phyloP scores from a whole-genome alignment of 2,797 vertebrate species.

The Notolepis coatsorum region DNA sequence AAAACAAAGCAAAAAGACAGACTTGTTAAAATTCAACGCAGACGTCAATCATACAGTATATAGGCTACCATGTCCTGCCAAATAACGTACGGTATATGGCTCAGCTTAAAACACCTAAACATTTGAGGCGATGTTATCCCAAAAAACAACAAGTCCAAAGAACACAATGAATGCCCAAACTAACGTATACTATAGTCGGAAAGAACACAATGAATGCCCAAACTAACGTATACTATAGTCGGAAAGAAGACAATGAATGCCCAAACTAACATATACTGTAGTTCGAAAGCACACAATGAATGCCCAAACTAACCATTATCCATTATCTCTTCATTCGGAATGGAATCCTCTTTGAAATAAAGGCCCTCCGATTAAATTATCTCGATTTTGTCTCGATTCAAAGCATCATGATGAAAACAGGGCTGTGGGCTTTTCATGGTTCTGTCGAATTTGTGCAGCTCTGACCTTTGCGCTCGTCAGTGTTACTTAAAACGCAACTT shows the following conservation, averaged over 20 bases:
- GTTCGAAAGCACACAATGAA: slow-evolving; percentile 53
- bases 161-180: slow-evolving; percentile 65
- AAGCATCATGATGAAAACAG: slow-evolving; percentile 48
- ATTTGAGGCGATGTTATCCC: slow-evolving; percentile 53
- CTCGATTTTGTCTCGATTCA: slow-evolving; percentile 12
- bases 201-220: slow-evolving; percentile 63
- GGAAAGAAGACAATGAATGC: slow-evolving; percentile 61
- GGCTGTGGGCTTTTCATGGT: neutral
- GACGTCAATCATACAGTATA: slow-evolving; percentile 51
- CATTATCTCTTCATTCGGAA: slow-evolving; percentile 20
- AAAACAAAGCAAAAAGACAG: slow-evolving; percentile 64
- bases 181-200: too few relatives aligned
- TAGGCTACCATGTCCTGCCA: slow-evolving; percentile 69
- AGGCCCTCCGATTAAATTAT: slow-evolving; percentile 1
- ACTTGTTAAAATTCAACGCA: slow-evolving; percentile 49
- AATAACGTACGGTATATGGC: slow-evolving; percentile 69
- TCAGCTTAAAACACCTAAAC: slow-evolving; percentile 63
- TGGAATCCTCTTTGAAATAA: slow-evolving; percentile 7
- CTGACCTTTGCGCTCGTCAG: slow-evolving; percentile 15
- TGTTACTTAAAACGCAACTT: slow-evolving; percentile 5
- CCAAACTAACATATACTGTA: slow-evolving; percentile 60
- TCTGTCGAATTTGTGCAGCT: slow-evolving; percentile 11
- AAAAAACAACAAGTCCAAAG: slow-evolving; percentile 21
- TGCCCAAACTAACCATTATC: slow-evolving; percentile 56
- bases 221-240: slow-evolving; percentile 58